Evolutionary conservation across 2,888 invertebrate species (phyloP), one percentile per base, ranked within the genome.

Genomic region (Keiferia lycopersicella): DNA sequence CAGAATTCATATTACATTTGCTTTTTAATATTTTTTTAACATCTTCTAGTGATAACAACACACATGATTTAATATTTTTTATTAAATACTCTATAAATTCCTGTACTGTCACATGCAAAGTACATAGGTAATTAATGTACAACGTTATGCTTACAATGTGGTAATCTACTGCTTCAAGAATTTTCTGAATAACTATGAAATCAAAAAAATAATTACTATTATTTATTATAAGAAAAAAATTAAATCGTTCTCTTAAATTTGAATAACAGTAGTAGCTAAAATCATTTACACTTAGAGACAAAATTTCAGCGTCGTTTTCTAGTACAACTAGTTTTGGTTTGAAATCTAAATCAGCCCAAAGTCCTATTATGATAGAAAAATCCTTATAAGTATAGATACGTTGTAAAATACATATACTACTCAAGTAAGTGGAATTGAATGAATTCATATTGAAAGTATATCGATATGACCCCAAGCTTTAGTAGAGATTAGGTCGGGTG

Each of bases 381-480:
- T 41, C 14, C 1, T 41, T 14, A 14, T 41, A 41, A 14, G 2
- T 16, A 16, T 45, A 45, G 14, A 7, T 45, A 4, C n/a, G 45
- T 45, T 45, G 7, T n/a, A 45, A n/a, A n/a, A 45, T n/a, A 45
- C 45, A n/a, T n/a, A 45, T 45, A 10, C n/a, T 45, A 45, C n/a
- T 1, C 7, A 45, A n/a, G 7, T 45, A 45, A 45, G n/a, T 2
- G 14, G 1, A 14, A 45, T 16, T 45, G 14, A 1, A 10, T 10
- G 1, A 1, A 34, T 45, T 45, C 45, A 45, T 45, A 45, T 16
- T 45, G 45, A 16, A 45, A 45, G 45, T 14, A 45, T 45, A 10
- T 10, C 10, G 10, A 34, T 0, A 26, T 64, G 61, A 6, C 64
- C 64, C 64, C 64, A 64, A 30, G 64, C n/a, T 18, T 48, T 18